These are phyloP conservation scores for Panorpa germanica DNA, from an alignment of 2,888 invertebrate species.

Conservation along the genomic window DNA sequence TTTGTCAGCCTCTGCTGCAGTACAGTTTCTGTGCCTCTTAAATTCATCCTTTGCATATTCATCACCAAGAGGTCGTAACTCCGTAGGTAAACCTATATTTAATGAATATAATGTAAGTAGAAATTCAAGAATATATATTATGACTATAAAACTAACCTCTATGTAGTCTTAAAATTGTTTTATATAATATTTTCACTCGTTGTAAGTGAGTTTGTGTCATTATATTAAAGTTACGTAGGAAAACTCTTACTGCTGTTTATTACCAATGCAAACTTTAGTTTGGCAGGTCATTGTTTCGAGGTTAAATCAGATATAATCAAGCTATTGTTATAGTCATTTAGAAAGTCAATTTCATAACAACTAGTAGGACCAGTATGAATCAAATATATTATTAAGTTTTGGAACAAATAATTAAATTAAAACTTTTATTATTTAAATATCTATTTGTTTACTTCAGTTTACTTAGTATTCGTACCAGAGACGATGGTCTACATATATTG, in stretches of 20 bases:
- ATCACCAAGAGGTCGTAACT: constrained; percentile 51
- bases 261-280: too few species aligned
- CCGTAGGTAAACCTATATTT: constrained; percentile 37
- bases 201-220: constrained; percentile 31
- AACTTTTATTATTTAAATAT: constrained; percentile 1
- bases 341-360: too few species aligned
- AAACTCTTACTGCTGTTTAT: too few species aligned
- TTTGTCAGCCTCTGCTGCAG: constrained; percentile 43
- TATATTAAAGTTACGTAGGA: constrained; percentile 3
- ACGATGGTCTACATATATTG: too few species aligned
- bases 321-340: too few species aligned
- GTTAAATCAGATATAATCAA: too few species aligned
- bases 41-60: constrained; percentile 72
- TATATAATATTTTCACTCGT: constrained; percentile 53
- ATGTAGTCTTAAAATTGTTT: constrained; percentile 60
- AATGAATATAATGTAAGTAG: neutral
- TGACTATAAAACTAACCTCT: constrained; percentile 23
- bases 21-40: constrained; percentile 58
- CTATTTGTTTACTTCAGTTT: too few species aligned
- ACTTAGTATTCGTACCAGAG: too few species aligned
- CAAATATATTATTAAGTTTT: too few species aligned
- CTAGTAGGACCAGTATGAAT: too few species aligned
- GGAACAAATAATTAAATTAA: constrained; percentile 1
- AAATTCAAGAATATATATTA: constrained; percentile 4
- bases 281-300: too few species aligned